Percentiles rank a stretch among this genome's conserved stretches.
Conservation (phyloP, 2,888 invertebrate genomes). For the Rhorus exstirpatorius region DNA sequence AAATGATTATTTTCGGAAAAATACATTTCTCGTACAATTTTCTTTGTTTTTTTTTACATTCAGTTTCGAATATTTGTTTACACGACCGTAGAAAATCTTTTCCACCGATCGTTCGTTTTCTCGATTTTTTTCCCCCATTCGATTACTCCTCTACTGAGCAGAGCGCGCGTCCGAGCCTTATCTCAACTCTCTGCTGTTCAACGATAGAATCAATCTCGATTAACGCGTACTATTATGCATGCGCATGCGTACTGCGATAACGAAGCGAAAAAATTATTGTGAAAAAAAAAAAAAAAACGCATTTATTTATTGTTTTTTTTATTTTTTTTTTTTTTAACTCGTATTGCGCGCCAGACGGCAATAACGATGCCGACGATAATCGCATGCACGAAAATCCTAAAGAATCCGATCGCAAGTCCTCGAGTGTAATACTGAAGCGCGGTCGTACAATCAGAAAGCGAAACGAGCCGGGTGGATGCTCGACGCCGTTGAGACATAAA, state of each 20-base stretch:
- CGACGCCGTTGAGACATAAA: conserved; percentile 50
- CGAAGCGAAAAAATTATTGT: conserved; percentile 1
- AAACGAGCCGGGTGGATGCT: conserved; percentile 62
- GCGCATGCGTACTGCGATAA: conserved; percentile 44
- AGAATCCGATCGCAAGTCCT: conserved; percentile 74
- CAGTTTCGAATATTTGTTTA: no score
- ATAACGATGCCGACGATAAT: conserved; percentile 70
- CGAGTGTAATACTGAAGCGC: conserved; percentile 80
- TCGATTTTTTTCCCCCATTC: no score
- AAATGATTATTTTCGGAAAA: no score
- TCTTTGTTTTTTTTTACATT: no score
- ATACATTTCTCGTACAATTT: no score
- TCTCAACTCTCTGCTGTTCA: not conserved
- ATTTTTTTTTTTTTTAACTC: conserved; percentile 54
- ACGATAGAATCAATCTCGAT: conserved; percentile 10
- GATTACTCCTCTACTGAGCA: no score
- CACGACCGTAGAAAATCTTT: no score
- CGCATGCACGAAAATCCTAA: conserved; percentile 70
- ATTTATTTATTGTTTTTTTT: conserved; percentile 46
- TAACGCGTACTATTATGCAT: conserved; percentile 26
- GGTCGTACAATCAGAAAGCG: conserved; percentile 81
- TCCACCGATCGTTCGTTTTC: no score
- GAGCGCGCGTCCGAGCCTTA: no score
- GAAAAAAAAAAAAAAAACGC: conserved; percentile 23
- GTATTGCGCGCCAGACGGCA: conserved; percentile 64